Conservation (phyloP, 2,888 invertebrate species). For the Acrocyrtus sp. region DNA sequence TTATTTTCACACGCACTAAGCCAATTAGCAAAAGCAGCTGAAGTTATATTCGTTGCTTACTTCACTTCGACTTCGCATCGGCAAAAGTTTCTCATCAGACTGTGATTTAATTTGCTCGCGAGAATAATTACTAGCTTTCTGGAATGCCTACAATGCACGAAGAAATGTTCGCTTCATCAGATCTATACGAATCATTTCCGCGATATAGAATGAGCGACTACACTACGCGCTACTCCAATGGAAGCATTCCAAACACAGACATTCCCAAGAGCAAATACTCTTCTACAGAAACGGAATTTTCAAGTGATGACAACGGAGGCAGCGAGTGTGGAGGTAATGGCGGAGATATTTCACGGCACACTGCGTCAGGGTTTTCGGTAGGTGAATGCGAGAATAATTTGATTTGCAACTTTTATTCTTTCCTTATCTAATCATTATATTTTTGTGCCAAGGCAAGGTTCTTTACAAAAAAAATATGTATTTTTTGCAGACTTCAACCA, state of each 20-base stretch:
- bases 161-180: constrained; percentile 16
- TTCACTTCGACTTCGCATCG: too few species aligned
- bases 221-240: not conserved
- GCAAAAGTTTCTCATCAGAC: too few species aligned
- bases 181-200: constrained; percentile 11
- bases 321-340: not conserved
- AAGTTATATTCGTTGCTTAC: too few species aligned
- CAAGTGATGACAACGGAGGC: constrained; percentile 9
- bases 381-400: too few species aligned
- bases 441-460: too few species aligned
- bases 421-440: not conserved
- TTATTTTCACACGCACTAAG: too few species aligned
- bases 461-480: too few species aligned
- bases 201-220: not conserved
- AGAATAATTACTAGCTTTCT: not conserved
- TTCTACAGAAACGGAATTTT: constrained; percentile 38
- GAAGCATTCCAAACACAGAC: constrained; percentile 9
- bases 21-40: too few species aligned
- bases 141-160: constrained; percentile 1
- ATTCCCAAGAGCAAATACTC: constrained; percentile 34
- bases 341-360: not conserved
- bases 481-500: constrained; percentile 27
- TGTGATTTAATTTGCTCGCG: too few species aligned
- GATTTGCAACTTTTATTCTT: not conserved
- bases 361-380: constrained; percentile 29